A percentile compares a stretch with the other conserved stretches of the same genome.
phyloP scores from a whole-genome alignment of 2,113 vertebrate species.

The Xenopus borealis region DNA sequence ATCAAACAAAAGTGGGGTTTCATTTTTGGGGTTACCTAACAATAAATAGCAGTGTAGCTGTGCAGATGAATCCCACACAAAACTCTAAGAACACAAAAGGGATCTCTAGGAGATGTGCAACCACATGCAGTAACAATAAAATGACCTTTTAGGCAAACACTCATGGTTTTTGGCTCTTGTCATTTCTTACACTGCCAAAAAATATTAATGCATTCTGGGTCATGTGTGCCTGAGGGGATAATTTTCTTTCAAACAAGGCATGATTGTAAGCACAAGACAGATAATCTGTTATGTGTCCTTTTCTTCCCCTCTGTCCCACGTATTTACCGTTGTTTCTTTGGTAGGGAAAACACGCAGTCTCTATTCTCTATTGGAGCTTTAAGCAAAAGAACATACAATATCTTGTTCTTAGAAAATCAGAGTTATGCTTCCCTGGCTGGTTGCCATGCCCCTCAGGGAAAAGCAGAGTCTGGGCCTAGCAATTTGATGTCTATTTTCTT shows the following conservation, averaged over 20 bases:
- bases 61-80: background rate
- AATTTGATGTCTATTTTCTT: constrained; percentile 4
- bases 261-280: constrained; percentile 42
- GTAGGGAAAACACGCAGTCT: constrained; percentile 37
- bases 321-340: constrained; percentile 37
- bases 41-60: background rate
- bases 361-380: constrained; percentile 33
- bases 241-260: constrained; percentile 46
- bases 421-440: constrained; percentile 33
- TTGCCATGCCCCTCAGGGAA: constrained; percentile 18
- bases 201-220: constrained; percentile 45
- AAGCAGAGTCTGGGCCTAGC: background rate
- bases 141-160: constrained; percentile 47
- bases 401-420: constrained; percentile 38
- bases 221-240: constrained; percentile 40
- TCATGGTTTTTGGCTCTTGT: constrained; percentile 38
- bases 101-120: constrained; percentile 8
- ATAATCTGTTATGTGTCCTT: constrained; percentile 46
- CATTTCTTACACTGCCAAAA: constrained; percentile 36
- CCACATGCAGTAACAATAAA: constrained; percentile 36
- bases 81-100: constrained; percentile 5
- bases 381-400: constrained; percentile 44
- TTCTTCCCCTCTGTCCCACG: constrained; percentile 41
- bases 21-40: background rate
- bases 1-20: too few relatives aligned